Evolutionary conservation across 1,140 invertebrate species (phyloP).

Genomic region (Thaumetopoea pityocampa): DNA sequence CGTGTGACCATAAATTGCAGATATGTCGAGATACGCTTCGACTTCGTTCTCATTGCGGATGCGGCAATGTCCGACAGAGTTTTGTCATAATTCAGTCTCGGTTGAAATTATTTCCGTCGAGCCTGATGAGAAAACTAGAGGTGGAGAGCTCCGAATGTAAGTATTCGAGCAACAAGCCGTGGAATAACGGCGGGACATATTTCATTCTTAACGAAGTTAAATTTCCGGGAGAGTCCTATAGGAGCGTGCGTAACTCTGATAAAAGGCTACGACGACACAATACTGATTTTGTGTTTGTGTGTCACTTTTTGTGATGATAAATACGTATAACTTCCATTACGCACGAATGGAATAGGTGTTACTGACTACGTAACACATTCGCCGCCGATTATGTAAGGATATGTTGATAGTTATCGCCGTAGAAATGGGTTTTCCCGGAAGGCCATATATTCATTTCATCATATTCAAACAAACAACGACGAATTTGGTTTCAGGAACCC

Average conservation of each 20-base stretch:
- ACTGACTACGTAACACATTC: slow-evolving; percentile 1
- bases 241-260: slow-evolving; percentile 67
- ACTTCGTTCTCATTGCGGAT: slow-evolving; percentile 72
- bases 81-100: slow-evolving; percentile 74
- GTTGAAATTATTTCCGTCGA: slow-evolving; percentile 74
- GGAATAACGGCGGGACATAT: slow-evolving; percentile 69
- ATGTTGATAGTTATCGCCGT: no score
- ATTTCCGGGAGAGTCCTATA: slow-evolving; percentile 64
- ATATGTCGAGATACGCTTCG: slow-evolving; percentile 68
- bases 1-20: slow-evolving; percentile 68
- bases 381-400: no score
- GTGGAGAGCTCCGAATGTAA: slow-evolving; percentile 68
- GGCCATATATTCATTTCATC: no score
- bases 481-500: no score
- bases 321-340: slow-evolving; percentile 8
- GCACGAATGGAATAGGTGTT: slow-evolving; percentile 8
- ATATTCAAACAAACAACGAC: no score
- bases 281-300: slow-evolving; percentile 44
- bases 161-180: slow-evolving; percentile 71
- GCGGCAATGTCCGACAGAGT: slow-evolving; percentile 70
- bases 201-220: slow-evolving; percentile 74
- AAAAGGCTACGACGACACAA: slow-evolving; percentile 55
- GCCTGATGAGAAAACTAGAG: slow-evolving; percentile 74
- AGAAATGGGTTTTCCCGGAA: no score
- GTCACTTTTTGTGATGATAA: slow-evolving; percentile 22